Evolutionary conservation across 2,113 vertebrate genomes (phyloP).

Genomic region (Brevimyrus niger): DNA sequence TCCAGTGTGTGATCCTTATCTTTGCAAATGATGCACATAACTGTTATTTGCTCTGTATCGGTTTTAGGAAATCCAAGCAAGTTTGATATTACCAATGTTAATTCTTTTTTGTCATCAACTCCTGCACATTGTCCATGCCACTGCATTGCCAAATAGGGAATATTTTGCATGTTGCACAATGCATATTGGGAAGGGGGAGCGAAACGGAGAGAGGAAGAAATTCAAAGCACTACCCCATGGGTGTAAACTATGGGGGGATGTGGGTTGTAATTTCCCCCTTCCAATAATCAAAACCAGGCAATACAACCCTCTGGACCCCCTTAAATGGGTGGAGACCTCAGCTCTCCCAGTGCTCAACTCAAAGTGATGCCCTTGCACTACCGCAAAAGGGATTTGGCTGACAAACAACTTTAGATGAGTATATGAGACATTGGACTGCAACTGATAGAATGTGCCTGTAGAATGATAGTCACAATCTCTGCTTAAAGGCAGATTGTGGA

Average conservation of each 20-base stretch:
- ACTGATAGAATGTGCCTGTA: neutral
- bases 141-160: neutral
- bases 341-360: no score
- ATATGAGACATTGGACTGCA: neutral
- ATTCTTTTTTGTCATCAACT: neutral
- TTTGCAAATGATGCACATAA: neutral
- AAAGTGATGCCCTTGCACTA: neutral
- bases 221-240: neutral
- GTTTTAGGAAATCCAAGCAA: neutral
- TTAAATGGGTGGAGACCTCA: no score
- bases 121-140: neutral
- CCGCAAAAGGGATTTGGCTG: neutral
- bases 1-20: neutral
- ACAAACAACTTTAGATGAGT: neutral
- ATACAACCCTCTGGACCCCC: no score
- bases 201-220: neutral
- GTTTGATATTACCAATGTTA: neutral
- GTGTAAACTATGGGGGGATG: no score
- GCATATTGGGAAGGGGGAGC: neutral
- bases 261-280: no score
- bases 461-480: neutral
- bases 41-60: neutral
- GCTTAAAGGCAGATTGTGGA: neutral
- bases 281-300: no score
- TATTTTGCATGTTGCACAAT: neutral